A percentile compares a stretch with the other conserved stretches of the same genome.
Evolutionary conservation across 2,797 vertebrate genomes (phyloP).

Genomic region (Cirrhinus molitorella): DNA sequence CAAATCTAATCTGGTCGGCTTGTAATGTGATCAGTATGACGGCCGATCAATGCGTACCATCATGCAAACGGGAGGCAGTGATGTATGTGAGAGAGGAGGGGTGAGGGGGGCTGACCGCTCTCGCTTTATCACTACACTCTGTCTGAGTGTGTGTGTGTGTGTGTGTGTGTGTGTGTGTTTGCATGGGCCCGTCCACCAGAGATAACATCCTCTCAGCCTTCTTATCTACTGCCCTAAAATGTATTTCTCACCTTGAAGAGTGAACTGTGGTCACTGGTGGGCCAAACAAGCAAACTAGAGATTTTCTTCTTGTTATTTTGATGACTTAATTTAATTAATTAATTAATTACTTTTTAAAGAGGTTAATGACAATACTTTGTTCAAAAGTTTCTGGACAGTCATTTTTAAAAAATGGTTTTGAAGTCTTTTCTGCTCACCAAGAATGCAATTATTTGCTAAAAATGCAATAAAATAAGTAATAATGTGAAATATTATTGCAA

Average conservation of each 20-base stretch:
- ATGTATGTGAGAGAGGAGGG: constrained; percentile 66
- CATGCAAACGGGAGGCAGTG: constrained; percentile 73
- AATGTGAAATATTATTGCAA: neutral
- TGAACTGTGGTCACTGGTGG: constrained; percentile 60
- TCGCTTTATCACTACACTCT: constrained; percentile 85
- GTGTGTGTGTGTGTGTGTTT: constrained; percentile 16
- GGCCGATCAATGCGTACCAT: constrained; percentile 87
- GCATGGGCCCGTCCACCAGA: neutral
- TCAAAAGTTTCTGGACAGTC: neutral
- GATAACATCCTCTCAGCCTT: neutral
- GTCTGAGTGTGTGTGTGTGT: constrained; percentile 44
- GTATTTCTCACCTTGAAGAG: constrained; percentile 31
- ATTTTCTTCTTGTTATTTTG: neutral
- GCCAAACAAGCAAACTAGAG: neutral
- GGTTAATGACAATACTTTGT: neutral
- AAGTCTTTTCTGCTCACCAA: neutral
- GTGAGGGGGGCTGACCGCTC: constrained; percentile 71
- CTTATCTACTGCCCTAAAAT: constrained; percentile 12
- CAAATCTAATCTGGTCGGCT: constrained; percentile 91
- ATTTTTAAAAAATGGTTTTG: neutral
- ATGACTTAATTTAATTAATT: neutral
- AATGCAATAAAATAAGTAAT: neutral
- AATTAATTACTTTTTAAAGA: neutral
- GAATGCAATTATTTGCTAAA: neutral
- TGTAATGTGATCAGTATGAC: constrained; percentile 92